Evolutionary conservation across 2,113 vertebrate species (phyloP), one percentile per base, ranked within the genome.

Genomic region (Colistium nudipinnis): DNA sequence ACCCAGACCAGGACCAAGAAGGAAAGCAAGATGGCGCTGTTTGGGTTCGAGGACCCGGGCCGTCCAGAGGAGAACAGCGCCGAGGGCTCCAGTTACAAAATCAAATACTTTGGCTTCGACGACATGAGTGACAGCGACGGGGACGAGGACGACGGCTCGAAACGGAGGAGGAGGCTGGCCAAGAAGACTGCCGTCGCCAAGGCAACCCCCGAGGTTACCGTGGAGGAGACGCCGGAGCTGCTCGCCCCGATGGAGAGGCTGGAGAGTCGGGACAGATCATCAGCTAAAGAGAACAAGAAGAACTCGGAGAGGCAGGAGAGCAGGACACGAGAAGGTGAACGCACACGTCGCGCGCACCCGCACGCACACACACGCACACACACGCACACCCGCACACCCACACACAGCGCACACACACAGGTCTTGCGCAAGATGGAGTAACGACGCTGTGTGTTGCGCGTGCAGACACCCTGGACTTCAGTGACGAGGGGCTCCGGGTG

Each of bases 61-160:
- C 90, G 74, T 62, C 93, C 91, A 82, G 93, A 92, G 22, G 94
- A 95, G 24, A 59, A 31, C 70, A 54, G 54, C 55, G 86, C 85
- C 0, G 94, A 93, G 53, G 89, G 93, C 35, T 96, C 98, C 86
- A 98, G 90, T 71, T 98, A 98, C 91, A 98, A 98, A 93, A 97
- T 98, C 85, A 96, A 98, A 63, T 99, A 99, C 91, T 99, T 99
- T 68, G 98, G 98, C 51, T 99, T 99, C 65, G 97, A 99, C 62
- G 97, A 99, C 84, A 93, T 97, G 74, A 99, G 96, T 70, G 95
- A 97, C 89, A 97, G 96, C 1, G 96, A 96, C 35, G 94, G 95
- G 0, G 95, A 94, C 0, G 94, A 95, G 55, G 90, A 89, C 5
- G 38, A 4, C 0, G 7, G 77, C 10, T 85, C 86, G 0, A 78